Base-by-base conservation (phyloP, 2,113 vertebrate genomes). In the Oreochromis aureus region DNA sequence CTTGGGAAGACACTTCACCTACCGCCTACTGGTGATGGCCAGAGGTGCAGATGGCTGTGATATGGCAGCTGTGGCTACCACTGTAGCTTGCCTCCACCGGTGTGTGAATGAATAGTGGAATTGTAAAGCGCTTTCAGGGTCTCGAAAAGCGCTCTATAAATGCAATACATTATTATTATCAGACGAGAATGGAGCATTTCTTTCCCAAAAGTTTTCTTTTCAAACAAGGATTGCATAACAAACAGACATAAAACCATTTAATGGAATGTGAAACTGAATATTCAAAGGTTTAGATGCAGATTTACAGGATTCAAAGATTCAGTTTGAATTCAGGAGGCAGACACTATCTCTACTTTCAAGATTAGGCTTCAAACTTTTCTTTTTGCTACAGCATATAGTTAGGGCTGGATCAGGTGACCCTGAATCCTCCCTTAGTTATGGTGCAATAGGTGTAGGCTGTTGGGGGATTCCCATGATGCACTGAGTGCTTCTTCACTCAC, bases 281-380 rank as follows among this genome's bases (percentile, higher is more conserved):
- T 27, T 73, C 13, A 73, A 10, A 41, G 1, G 3, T 76, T 76
- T 48, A 48, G 44, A 76, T 32, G 10, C 6, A 76, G 24, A 30
- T 76, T 76, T 51, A 51, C 9, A 76, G 44, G 24, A 61, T 34
- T 61, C 30, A 19, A 61, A 61, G 18, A 61, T 61, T 34, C 58
- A 34, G 58, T 61, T 61, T 61, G 58, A 30, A 61, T 61, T 61
- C 30, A 34, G 58, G 58, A 61, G 58, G 19, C 58, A 61, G 58
- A 61, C 16, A 34, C 58, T 4, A 34, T 61, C 58, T 34, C 1
- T 3, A 34, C 58, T 61, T 61, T 61, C 34, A 61, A 61, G 58
- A 61, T 61, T 34, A 61, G 58, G 30, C 58, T 61, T 61, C 30
- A 61, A 61, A 61, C 9, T 10, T 61, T 61, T 3, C 58, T 10